Percentiles rank a stretch among this genome's conserved stretches.
phyloP scores from a whole-genome alignment of 2,888 invertebrate species.

The Synanthedon myopaeformis region DNA sequence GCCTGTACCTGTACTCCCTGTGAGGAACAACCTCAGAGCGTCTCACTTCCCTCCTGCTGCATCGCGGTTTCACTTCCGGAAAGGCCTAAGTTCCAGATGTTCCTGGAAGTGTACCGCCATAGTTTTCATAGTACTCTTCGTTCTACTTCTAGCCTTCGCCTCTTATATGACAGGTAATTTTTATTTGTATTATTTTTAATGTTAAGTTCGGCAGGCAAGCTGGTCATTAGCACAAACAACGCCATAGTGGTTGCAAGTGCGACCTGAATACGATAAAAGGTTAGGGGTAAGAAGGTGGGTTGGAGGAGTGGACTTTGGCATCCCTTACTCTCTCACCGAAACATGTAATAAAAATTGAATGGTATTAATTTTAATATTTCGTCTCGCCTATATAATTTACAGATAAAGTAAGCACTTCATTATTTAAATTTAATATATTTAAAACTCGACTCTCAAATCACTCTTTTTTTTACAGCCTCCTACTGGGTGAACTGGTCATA shows the following conservation, averaged over 20 bases:
- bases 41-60: slow-evolving; percentile 79
- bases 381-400: neutral
- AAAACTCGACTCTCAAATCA: neutral
- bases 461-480: slow-evolving; percentile 71
- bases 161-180: slow-evolving; percentile 86
- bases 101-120: slow-evolving; percentile 95
- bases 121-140: slow-evolving; percentile 85
- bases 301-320: too few species aligned
- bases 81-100: slow-evolving; percentile 87
- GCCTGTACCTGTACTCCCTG: slow-evolving; percentile 81
- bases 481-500: slow-evolving; percentile 88
- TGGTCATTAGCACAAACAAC: too few species aligned
- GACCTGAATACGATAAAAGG: too few species aligned
- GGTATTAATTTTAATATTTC: slow-evolving; percentile 7
- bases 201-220: too few species aligned
- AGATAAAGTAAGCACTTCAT: too few species aligned
- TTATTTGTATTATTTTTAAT: too few species aligned
- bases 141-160: slow-evolving; percentile 84
- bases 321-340: too few species aligned
- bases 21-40: slow-evolving; percentile 78
- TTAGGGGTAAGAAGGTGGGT: too few species aligned
- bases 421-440: neutral
- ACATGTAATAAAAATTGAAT: neutral
- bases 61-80: slow-evolving; percentile 87
- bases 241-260: too few species aligned